Base-by-base conservation (phyloP, 2,797 vertebrate species). In the Mallotus villosus region DNA sequence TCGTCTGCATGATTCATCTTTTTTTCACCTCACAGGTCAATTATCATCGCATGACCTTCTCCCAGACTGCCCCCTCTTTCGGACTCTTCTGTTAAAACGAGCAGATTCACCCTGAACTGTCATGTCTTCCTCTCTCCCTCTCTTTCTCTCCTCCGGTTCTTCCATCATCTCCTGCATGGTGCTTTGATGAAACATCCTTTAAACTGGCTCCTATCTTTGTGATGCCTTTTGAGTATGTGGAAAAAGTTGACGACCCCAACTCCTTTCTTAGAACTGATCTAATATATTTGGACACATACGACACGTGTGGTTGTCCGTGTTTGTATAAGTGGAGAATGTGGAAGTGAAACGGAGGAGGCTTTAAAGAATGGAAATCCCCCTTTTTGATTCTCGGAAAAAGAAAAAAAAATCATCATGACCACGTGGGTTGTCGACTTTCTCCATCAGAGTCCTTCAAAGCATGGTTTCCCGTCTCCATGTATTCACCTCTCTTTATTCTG, bases 21-120 rank as follows among this genome's bases (percentile, higher is more conserved):
- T 41, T 41, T 70, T 22, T 46, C 9, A 51, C 27, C 83, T 70
- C 74, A 55, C 41, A 14, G 22, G 21, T 59, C 22, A 12, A 51
- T 73, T 21, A 41, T 61, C 27, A 24, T n/a, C 8, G 16, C 72
- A 73, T 34, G 61, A 67, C 64, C 74, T 34, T 37, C 16, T 49
- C 64, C 58, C 67, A 21, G 14, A 66, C n/a, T 12, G 6, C 49
- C 81, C 71, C 22, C 41, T 11, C 37, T 53, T 14, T 1, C 32
- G 49, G 53, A 70, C 58, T 63, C 19, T 74, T 61, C 19, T 74
- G 80, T 87, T 81, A 70, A 29, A 29, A 82, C 78, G 81, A 85
- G 72, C 76, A 80, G 84, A 74, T 71, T 72, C 16, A 60, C 49
- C 27, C 62, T 71, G 51, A 69, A 69, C 80, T 68, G 51, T 71